Conservation (phyloP, 1,140 invertebrate species). For the Popillia japonica region DNA sequence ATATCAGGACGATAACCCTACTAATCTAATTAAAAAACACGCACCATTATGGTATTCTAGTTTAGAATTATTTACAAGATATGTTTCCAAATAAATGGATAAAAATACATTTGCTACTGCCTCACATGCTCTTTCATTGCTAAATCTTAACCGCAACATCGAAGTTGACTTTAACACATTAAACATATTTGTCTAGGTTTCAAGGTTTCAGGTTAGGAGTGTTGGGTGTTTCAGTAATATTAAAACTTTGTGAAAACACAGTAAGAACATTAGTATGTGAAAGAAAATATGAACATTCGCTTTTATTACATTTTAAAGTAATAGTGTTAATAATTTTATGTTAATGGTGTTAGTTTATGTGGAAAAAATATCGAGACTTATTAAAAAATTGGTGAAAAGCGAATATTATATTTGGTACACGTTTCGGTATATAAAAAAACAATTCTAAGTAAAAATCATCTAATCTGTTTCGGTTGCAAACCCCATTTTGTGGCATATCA, state of each 20-base stretch:
- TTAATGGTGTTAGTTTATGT: background rate
- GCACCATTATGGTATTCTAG: too few species aligned
- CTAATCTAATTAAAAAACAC: too few species aligned
- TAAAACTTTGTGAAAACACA: constrained; percentile 14
- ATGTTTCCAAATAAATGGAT: too few species aligned
- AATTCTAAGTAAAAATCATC: constrained; percentile 38
- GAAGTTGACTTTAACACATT: background rate
- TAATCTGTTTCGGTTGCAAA: constrained; percentile 52
- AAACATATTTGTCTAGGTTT: background rate
- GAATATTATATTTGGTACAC: constrained; percentile 39
- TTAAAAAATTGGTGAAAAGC: background rate
- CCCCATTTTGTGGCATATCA: constrained; percentile 56
- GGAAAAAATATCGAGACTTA: background rate
- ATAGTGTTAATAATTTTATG: background rate
- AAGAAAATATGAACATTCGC: constrained; percentile 36
- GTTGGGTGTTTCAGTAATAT: constrained; percentile 24
- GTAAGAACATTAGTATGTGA: constrained; percentile 33
- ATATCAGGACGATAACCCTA: too few species aligned
- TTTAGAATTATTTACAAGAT: too few species aligned
- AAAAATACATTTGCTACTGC: too few species aligned
- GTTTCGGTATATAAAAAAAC: constrained; percentile 18
- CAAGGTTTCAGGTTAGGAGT: background rate
- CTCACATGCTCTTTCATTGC: too few species aligned
- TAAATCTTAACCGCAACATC: background rate
- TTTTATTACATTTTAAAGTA: constrained; percentile 9